Base-by-base conservation (phyloP, 2,888 invertebrate species). In the Parnassius orleans region DNA sequence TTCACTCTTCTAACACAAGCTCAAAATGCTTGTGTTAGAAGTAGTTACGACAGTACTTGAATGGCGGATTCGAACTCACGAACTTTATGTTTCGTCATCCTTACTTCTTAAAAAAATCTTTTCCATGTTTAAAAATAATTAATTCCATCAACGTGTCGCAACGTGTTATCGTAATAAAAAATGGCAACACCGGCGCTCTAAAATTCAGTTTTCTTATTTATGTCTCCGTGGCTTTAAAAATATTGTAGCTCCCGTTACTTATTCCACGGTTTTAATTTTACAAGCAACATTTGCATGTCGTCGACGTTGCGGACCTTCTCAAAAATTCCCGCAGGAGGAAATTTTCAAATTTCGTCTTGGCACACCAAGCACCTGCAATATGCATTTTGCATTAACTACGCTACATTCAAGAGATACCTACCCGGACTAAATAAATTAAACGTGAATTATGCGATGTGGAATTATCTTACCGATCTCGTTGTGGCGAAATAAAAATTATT, bases 361-460 rank as follows among this genome's bases (percentile, higher is more conserved):
- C 77, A 69, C 69, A 64, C 64, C 58, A 55, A 59, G 68, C 76
- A 78, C 78, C 80, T 81, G 83, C 84, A 83, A 71, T 79, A 83
- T 86, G 83, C 83, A 86, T 86, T 81, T 83, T 84, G 72, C 80
- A 85, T 81, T 70, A 80, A 75, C 68, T 53, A 41, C 46, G 55
- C 59, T 24, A 53, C 62, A 48, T 57, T 48, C 53, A 10, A 47
- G 47, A 57, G 42, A 60, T 60, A 57, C 42, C 48, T 57, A 53
- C 48, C 48, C 53, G 15, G 43, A 15, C 43, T 57, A 62, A 62
- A 62, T 62, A 62, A 62, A 62, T 62, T 62, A 57, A 44, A 53
- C 24, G 15, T 57, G 44, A 62, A 62, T 57, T 48, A 57, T 62
- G 44, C 56, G 5, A 14, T 1, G 11, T n/a, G 14, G 33, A 52